phyloP scores from a whole-genome alignment of 64 coral and sea anemone genomes.

The Pocillopora damicornis region DNA sequence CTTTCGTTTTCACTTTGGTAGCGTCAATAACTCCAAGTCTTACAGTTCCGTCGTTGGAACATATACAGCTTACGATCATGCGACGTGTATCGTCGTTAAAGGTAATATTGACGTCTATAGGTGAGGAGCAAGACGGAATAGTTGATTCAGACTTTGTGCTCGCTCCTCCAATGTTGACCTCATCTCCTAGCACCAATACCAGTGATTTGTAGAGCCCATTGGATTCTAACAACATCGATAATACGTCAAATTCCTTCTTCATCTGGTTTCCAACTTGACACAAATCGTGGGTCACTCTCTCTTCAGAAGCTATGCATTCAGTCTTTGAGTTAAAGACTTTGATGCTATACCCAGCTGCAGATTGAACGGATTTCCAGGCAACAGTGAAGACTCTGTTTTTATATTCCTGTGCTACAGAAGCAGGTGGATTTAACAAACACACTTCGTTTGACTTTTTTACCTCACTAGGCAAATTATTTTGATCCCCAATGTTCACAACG shows the following conservation, averaged over 20 bases:
- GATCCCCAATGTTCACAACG: neutral
- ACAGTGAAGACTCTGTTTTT: slow-evolving; percentile 3
- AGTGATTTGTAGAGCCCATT: neutral
- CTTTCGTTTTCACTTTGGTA: neutral
- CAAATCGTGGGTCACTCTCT: neutral
- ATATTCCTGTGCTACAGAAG: slow-evolving; percentile 7
- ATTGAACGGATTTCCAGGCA: slow-evolving; percentile 1
- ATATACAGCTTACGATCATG: neutral
- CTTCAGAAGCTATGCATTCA: neutral
- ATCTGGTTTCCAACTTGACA: neutral
- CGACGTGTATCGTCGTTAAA: neutral
- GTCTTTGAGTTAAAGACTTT: slow-evolving; percentile 8
- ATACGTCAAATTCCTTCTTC: neutral
- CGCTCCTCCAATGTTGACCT: neutral
- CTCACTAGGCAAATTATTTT: slow-evolving; percentile 9
- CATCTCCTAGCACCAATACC: neutral
- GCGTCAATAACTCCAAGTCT: slow-evolving; percentile 19
- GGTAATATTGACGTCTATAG: neutral
- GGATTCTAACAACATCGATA: neutral
- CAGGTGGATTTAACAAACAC: neutral
- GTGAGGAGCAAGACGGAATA: neutral
- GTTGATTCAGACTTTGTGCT: neutral
- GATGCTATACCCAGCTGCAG: neutral
- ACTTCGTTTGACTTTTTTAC: neutral
- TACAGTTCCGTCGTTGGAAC: neutral